These are phyloP conservation scores for Pterostichus madidus DNA, from an alignment of 2,888 invertebrate genomes.

Conservation along the genomic window DNA sequence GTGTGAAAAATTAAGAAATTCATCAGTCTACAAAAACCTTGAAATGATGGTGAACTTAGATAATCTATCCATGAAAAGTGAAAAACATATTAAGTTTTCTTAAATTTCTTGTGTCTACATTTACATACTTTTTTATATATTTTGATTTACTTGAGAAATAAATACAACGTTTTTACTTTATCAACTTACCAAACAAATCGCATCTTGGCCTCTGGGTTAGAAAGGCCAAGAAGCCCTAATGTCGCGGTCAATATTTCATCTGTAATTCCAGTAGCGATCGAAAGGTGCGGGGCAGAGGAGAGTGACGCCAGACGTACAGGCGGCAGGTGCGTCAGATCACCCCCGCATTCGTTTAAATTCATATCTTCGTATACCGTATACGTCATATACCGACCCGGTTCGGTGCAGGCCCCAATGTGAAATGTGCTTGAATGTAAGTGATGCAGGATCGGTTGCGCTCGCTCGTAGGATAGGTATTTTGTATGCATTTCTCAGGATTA, in stretches of 20 bases:
- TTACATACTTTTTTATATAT: no score
- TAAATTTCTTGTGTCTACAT: no score
- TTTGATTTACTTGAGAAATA: no score
- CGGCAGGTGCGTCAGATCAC: slow-evolving; percentile 71
- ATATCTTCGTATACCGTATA: slow-evolving; percentile 69
- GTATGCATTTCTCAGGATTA: slow-evolving; percentile 55
- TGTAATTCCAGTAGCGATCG: slow-evolving; percentile 37
- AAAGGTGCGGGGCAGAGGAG: not conserved
- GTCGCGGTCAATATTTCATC: slow-evolving; percentile 63
- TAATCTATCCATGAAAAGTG: no score
- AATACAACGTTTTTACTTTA: not conserved
- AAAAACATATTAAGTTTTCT: no score
- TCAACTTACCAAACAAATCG: slow-evolving; percentile 8
- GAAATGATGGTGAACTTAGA: no score
- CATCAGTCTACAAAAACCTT: no score
- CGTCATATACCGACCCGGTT: slow-evolving; percentile 56
- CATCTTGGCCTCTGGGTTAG: slow-evolving; percentile 7
- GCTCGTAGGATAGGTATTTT: not conserved
- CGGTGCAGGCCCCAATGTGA: slow-evolving; percentile 26
- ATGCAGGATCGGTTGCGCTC: not conserved
- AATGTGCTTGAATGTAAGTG: not conserved
- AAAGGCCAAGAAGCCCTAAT: slow-evolving; percentile 45
- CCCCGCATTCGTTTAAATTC: slow-evolving; percentile 71
- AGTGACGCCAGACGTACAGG: slow-evolving; percentile 43
- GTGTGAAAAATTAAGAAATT: no score